Evolutionary conservation across 2,888 invertebrate species (phyloP), one percentile per base, ranked within the genome.

Genomic region (Pachymerium ferrugineum): DNA sequence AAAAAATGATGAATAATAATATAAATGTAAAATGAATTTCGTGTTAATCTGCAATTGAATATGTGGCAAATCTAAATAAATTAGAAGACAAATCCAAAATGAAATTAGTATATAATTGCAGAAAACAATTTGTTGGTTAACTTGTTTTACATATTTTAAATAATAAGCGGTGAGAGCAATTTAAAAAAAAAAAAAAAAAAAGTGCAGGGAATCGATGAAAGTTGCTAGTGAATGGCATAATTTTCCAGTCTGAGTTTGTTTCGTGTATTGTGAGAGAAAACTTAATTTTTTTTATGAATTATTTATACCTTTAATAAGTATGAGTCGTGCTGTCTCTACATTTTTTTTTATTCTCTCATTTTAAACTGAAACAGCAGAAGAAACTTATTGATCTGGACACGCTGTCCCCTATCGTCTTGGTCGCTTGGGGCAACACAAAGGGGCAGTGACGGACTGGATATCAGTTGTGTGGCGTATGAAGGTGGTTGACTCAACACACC

Each of bases 171-270:
- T 22, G 16, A 54, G 54, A 54, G 38, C 54, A 25, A 4, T 22
- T 22, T 12, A 14, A 54, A 54, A 25, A 54, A 25, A 22, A 54
- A 28, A 14, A 16, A n/a, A 28, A 2, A 14, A 25, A 54, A 54
- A 54, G 28, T 10, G 22, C 54, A 54, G 19, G n/a, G 47, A 54
- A 54, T 54, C 54, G 25, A 54, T 54, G 12, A 1, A 54, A 54
- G 54, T 54, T 54, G 54, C 54, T 54, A 22, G 54, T 54, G 54
- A 54, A 54, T 54, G 54, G 54, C 54, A 54, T 54, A 54, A 54
- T 54, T 54, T 54, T 54, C 54, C 54, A 54, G 6, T 54, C 54
- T 25, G 54, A 54, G 54, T 54, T 54, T 54, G 54, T 54, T 54
- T 54, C 54, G 54, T 54, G 54, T 54, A 54, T 22, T 54, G 54